These are phyloP conservation scores for Drosophila virilis DNA, from an alignment of 1,140 invertebrate species.

Conservation along the genomic window DNA sequence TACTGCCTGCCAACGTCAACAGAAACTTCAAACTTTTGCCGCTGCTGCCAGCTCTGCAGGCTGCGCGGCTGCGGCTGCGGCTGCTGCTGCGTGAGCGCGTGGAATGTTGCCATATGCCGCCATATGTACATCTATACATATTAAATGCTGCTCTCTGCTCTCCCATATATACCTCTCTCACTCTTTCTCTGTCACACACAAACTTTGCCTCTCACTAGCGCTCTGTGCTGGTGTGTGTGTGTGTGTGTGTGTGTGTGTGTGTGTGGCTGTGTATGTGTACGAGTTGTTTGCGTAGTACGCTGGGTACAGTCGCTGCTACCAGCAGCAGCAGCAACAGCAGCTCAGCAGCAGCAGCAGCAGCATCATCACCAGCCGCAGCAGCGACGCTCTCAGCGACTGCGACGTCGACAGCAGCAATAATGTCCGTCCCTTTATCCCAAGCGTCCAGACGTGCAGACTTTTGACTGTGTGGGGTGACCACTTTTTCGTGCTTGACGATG, in stretches of 20 bases:
- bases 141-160: constrained; percentile 48
- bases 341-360: constrained; percentile 26
- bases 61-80: constrained; percentile 16
- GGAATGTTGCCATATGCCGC: constrained; percentile 79
- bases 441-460: constrained; percentile 76
- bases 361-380: background rate
- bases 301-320: constrained; percentile 75
- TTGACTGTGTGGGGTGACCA: constrained; percentile 79
- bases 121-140: constrained; percentile 65
- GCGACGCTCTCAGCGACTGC: constrained; percentile 23
- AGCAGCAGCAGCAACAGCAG: constrained; percentile 49
- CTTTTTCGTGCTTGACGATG: constrained; percentile 75
- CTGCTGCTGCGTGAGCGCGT: constrained; percentile 51
- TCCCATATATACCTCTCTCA: constrained; percentile 2
- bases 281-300: constrained; percentile 64
- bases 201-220: background rate
- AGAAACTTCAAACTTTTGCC: constrained; percentile 53
- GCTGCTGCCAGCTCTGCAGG: constrained; percentile 6
- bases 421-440: constrained; percentile 64
- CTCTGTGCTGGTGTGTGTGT: constrained; percentile 2
- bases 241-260: constrained; percentile 11
- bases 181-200: background rate
- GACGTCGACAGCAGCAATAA: constrained; percentile 58
- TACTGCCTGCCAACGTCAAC: constrained; percentile 63
- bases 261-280: constrained; percentile 16